Percentiles rank a stretch among this genome's conserved stretches.
Evolutionary conservation across 2,797 vertebrate species (phyloP).

Genomic region (Ciconia nigra): DNA sequence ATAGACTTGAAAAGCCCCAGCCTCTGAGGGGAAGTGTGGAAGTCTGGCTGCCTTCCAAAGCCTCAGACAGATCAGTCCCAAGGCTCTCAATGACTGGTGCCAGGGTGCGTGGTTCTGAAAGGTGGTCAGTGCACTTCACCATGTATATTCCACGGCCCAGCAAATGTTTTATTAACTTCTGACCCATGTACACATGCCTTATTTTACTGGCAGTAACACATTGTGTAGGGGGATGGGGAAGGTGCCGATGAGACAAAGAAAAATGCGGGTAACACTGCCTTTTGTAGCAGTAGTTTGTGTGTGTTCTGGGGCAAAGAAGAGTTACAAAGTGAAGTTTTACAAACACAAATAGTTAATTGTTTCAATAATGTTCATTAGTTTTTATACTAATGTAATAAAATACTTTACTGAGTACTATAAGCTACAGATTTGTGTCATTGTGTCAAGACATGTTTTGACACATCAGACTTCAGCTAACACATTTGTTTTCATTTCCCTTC

Average conservation of each 20-base stretch:
- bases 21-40: not conserved
- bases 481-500: not conserved
- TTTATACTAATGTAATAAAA: not conserved
- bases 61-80: slow-evolving; percentile 20
- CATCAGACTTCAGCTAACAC: not conserved
- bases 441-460: not conserved
- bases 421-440: not conserved
- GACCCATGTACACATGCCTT: not conserved
- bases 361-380: not conserved
- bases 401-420: not conserved
- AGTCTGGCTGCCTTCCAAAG: slow-evolving; percentile 43
- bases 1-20: not conserved
- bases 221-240: not conserved
- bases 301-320: not conserved
- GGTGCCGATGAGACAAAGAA: not conserved
- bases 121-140: not conserved
- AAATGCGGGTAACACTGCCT: not conserved
- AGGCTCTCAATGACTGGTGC: not conserved
- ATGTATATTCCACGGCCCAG: not conserved
- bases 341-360: not conserved
- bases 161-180: not conserved
- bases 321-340: not conserved
- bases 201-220: not conserved
- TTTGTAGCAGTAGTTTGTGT: not conserved
- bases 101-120: not conserved